Evolutionary conservation across 1,140 invertebrate species (phyloP).

Genomic region (Cydia fagiglandana): DNA sequence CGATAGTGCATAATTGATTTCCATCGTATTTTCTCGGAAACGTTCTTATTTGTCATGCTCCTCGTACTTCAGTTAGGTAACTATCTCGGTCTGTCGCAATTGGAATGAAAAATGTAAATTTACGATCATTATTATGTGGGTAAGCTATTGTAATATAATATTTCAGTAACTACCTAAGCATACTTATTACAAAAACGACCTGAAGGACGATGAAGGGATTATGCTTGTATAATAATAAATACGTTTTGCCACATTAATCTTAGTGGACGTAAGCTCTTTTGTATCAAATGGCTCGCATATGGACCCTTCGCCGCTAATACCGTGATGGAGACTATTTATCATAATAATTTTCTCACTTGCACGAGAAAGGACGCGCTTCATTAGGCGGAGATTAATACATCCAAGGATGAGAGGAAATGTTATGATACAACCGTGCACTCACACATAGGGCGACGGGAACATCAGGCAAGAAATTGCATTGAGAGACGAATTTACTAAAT

Average conservation of each 20-base stretch:
- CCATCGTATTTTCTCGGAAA: too few relatives aligned
- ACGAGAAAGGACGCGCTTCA: conserved; percentile 23
- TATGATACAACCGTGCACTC: background rate
- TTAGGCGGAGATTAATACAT: conserved; percentile 24
- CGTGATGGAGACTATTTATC: conserved; percentile 17
- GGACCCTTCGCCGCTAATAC: conserved; percentile 24
- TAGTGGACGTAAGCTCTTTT: conserved; percentile 22
- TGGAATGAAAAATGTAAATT: too few relatives aligned
- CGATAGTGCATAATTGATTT: too few relatives aligned
- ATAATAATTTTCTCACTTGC: conserved; percentile 30
- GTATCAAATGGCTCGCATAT: conserved; percentile 2
- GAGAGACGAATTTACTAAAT: too few relatives aligned
- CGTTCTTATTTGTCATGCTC: too few relatives aligned
- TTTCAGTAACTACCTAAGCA: background rate
- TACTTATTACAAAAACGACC: background rate
- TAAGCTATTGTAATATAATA: background rate
- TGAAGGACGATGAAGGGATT: background rate
- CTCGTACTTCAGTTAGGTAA: too few relatives aligned
- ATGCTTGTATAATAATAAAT: background rate
- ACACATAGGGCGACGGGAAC: background rate
- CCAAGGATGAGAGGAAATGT: background rate
- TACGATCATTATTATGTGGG: too few relatives aligned
- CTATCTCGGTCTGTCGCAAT: too few relatives aligned
- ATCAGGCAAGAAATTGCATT: too few relatives aligned
- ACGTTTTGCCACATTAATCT: background rate